phyloP scores from a whole-genome alignment of 2,888 invertebrate genomes.

The Cephus rjabovi region DNA sequence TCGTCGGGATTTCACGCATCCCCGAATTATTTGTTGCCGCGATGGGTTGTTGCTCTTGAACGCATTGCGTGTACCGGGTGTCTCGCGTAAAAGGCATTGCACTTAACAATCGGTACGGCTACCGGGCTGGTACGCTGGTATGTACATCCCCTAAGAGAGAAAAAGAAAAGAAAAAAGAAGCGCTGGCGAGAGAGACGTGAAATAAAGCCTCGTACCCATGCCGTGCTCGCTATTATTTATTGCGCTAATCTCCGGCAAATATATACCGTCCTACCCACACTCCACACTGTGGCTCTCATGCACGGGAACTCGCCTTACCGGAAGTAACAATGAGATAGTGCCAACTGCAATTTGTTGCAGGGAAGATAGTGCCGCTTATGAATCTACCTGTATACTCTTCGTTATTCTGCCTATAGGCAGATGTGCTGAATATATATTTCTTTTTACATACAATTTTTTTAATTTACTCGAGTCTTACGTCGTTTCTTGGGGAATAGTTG shows the following conservation, averaged over 20 bases:
- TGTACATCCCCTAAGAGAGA: not conserved
- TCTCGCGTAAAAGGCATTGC: conserved; percentile 12
- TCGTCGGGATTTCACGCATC: conserved; percentile 63
- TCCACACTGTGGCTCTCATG: not conserved
- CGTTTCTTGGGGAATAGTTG: not conserved
- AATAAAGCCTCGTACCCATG: conserved; percentile 21
- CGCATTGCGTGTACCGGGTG: conserved; percentile 28
- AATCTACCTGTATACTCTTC: not conserved
- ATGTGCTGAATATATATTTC: not conserved
- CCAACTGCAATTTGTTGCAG: conserved; percentile 12
- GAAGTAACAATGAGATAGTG: conserved; percentile 11
- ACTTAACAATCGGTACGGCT: not conserved
- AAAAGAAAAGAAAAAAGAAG: not conserved
- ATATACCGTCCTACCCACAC: conserved; percentile 21
- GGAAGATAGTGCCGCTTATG: conserved; percentile 4
- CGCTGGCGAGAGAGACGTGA: conserved; percentile 23
- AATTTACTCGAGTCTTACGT: not conserved
- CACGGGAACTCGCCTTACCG: conserved; percentile 9
- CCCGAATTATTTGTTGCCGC: conserved; percentile 56
- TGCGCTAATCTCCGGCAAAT: conserved; percentile 37
- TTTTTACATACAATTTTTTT: not conserved
- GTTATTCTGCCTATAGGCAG: not conserved
- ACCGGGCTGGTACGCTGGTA: not conserved
- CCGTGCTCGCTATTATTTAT: conserved; percentile 36
- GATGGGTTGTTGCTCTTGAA: conserved; percentile 17